These are phyloP conservation scores for Toxostoma redivivum DNA, from an alignment of 2,113 vertebrate species.

Conservation along the genomic window DNA sequence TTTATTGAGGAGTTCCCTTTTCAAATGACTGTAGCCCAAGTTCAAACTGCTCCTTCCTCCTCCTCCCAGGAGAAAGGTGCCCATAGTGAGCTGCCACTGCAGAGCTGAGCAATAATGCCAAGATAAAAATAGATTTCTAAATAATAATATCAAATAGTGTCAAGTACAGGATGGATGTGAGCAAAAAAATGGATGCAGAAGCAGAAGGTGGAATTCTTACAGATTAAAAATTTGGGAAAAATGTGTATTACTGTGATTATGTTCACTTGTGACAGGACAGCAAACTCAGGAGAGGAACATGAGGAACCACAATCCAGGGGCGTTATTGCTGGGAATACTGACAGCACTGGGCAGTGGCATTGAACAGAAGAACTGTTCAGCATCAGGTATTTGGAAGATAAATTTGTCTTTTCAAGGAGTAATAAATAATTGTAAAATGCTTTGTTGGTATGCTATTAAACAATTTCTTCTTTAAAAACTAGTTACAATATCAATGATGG, in stretches of 20 bases:
- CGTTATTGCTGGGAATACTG: background rate
- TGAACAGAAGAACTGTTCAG: background rate
- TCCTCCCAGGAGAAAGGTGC: background rate
- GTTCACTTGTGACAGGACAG: background rate
- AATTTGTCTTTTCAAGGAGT: background rate
- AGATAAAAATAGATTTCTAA: background rate
- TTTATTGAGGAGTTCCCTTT: background rate
- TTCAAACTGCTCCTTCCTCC: background rate
- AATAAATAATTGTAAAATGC: background rate
- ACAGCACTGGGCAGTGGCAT: background rate
- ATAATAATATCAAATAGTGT: background rate
- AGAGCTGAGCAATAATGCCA: background rate
- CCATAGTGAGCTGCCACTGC: background rate
- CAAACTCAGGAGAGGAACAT: background rate
- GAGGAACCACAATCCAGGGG: background rate
- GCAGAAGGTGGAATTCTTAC: background rate
- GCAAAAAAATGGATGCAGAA: background rate
- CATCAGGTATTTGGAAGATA: background rate
- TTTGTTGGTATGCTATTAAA: background rate
- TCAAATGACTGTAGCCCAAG: background rate
- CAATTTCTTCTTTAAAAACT: background rate
- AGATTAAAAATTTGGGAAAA: background rate
- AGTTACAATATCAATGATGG: background rate
- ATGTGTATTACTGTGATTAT: background rate
- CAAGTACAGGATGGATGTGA: background rate